Evolutionary conservation across 2,888 invertebrate genomes (phyloP).

Genomic region (Tyria jacobaeae): DNA sequence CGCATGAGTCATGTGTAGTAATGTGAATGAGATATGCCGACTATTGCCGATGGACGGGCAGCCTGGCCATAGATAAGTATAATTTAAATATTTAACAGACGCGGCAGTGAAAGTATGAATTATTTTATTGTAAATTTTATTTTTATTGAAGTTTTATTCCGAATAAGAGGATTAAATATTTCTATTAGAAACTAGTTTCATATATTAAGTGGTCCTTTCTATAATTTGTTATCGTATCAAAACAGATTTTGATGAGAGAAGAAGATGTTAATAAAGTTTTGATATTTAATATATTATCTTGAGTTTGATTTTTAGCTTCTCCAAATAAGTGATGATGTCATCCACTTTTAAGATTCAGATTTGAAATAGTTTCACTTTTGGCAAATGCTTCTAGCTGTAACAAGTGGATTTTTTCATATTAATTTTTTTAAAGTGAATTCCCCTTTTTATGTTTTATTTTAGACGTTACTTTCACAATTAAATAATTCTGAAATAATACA

Average conservation of each 20-base stretch:
- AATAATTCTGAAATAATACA: no score
- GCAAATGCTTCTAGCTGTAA: not conserved
- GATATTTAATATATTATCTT: not conserved
- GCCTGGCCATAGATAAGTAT: slow-evolving; percentile 26
- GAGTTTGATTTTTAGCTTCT: not conserved
- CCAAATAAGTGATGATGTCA: not conserved
- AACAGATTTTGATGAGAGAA: not conserved
- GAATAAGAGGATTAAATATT: not conserved
- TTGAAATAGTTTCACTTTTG: not conserved
- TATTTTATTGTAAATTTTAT: not conserved
- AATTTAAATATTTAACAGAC: slow-evolving; percentile 34
- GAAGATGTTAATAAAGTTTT: not conserved
- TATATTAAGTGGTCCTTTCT: not conserved
- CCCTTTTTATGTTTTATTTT: not conserved
- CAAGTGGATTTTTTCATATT: not conserved
- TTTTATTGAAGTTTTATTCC: not conserved
- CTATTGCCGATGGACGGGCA: slow-evolving; percentile 24
- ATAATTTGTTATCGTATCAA: not conserved
- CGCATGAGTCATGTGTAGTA: slow-evolving; percentile 42
- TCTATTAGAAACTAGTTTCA: not conserved
- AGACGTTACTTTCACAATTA: no score
- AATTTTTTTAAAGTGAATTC: not conserved
- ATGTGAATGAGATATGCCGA: slow-evolving; percentile 35
- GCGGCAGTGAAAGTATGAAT: slow-evolving; percentile 14
- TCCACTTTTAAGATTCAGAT: not conserved